Conservation (phyloP, 2,113 vertebrate genomes). For the Sinocyclocheilus anophthalmus region DNA sequence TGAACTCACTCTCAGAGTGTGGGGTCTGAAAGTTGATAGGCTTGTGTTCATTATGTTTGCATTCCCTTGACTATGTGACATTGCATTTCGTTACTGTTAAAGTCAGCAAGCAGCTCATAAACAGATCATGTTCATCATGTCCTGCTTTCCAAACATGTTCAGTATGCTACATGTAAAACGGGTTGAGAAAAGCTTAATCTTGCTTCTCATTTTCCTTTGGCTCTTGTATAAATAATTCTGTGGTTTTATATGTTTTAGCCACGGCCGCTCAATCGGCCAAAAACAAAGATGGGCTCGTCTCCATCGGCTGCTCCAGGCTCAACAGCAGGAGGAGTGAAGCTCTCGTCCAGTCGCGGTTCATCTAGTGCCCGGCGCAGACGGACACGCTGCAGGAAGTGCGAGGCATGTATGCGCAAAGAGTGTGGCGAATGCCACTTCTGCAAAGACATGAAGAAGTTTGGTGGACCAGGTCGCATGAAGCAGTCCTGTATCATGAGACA, state of each 20-base stretch:
- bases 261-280: slow-evolving; percentile 86
- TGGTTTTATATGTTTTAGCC: slow-evolving; percentile 74
- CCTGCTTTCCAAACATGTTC: neutral
- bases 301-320: slow-evolving; percentile 58
- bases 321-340: slow-evolving; percentile 80
- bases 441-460: slow-evolving; percentile 99
- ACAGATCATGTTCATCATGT: neutral
- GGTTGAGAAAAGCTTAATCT: neutral
- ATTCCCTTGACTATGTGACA: neutral
- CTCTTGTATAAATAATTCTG: neutral
- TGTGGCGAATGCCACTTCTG: slow-evolving; percentile 98
- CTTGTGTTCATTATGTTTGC: neutral
- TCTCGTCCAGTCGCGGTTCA: slow-evolving; percentile 84
- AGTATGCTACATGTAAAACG: neutral
- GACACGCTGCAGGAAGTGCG: slow-evolving; percentile 95
- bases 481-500: slow-evolving; percentile 99
- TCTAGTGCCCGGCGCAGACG: slow-evolving; percentile 89
- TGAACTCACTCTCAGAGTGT: neutral
- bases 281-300: slow-evolving; percentile 85
- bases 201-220: neutral
- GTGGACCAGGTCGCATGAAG: slow-evolving; percentile 95
- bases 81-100: neutral
- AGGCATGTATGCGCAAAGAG: slow-evolving; percentile 92
- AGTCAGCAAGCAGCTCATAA: neutral
- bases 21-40: neutral